Base-by-base conservation (phyloP, 2,113 vertebrate species). In the Laticauda laticaudata region DNA sequence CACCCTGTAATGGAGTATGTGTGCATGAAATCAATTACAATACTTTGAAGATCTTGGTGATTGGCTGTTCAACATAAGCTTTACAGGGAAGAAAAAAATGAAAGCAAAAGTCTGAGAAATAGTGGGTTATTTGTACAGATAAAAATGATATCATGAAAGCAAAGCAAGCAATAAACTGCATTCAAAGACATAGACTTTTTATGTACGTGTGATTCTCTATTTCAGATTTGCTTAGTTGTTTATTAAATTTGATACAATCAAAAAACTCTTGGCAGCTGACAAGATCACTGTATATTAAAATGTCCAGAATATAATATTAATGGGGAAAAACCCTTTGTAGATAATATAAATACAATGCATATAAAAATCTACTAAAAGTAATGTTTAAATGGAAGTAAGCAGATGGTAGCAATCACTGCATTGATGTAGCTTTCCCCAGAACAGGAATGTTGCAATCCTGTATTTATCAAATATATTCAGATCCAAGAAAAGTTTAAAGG, bases 1-100 rank as follows among this genome's bases (percentile, higher is more conserved):
- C 97, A 26, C 95, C 98, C 99, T 99, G 97, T 11, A 97, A 96
- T 94, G 93, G 56, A 92, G 91, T 12, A 1, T 0, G n/a, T 57
- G n/a, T 39, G n/a, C 57, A 18, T 8, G 24, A 26, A 81, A 39
- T 81, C 24, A 29, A 53, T 5, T 51, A 15, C 51, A 55, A 34
- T 21, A 81, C 4, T 14, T 23, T 8, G 5, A 18, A 45, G 34
- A 34, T 7, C 12, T 54, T 45, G 26, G 54, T 15, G 26, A 48
- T n/a, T 48, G n/a, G 0, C 61, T 69, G 29, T 29, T 7, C 11
- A 53, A 48, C 24, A 45, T 56, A 39, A 89, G 24, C 51, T 26
- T 56, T 81, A 43, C 75, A 81, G 75, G 18, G 75, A 6, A 43
- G 34, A 43, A 43, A 43, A 81, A 81, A 3, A 9, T 20, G 5